Percentiles rank a stretch among this genome's conserved stretches.
Evolutionary conservation across 1,140 invertebrate genomes (phyloP).

Genomic region (Lordiphosa collinella): DNA sequence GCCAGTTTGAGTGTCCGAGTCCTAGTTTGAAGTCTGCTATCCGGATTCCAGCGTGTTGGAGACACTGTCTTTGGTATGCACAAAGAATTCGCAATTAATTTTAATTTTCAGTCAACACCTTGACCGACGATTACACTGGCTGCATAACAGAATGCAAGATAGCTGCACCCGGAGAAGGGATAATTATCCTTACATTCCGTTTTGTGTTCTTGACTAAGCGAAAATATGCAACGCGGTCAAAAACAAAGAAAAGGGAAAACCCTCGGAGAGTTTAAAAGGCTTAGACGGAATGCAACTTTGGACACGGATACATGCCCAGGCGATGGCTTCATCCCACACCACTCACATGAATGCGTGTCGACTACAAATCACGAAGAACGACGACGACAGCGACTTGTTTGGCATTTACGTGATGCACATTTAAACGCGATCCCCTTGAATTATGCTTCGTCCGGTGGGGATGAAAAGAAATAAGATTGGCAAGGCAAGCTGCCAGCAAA

Average conservation of each 20-base stretch:
- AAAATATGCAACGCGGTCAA: slow-evolving; percentile 37
- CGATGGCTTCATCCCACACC: slow-evolving; percentile 10
- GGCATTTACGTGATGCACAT: too few species aligned
- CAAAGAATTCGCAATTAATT: slow-evolving; percentile 66
- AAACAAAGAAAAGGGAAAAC: slow-evolving; percentile 1
- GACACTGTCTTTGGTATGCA: slow-evolving; percentile 60
- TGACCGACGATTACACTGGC: too few species aligned
- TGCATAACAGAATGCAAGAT: slow-evolving; percentile 6
- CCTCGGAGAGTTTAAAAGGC: slow-evolving; percentile 3
- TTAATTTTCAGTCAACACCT: too few species aligned
- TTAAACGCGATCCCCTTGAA: slow-evolving; percentile 67
- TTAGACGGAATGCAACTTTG: slow-evolving; percentile 5
- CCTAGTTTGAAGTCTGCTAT: not conserved
- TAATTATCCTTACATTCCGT: slow-evolving; percentile 63
- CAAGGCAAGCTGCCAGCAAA: slow-evolving; percentile 51
- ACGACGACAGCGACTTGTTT: slow-evolving; percentile 53
- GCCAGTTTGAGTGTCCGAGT: not conserved
- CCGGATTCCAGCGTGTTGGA: slow-evolving; percentile 30
- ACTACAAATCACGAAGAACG: slow-evolving; percentile 50
- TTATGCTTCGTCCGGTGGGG: slow-evolving; percentile 49
- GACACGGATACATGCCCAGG: slow-evolving; percentile 3
- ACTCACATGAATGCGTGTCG: slow-evolving; percentile 6
- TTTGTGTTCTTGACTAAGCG: slow-evolving; percentile 42
- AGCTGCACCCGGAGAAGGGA: slow-evolving; percentile 21
- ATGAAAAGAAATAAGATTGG: too few species aligned